Evolutionary conservation across 1,140 invertebrate species (phyloP).

Genomic region (Solenopsis invicta): DNA sequence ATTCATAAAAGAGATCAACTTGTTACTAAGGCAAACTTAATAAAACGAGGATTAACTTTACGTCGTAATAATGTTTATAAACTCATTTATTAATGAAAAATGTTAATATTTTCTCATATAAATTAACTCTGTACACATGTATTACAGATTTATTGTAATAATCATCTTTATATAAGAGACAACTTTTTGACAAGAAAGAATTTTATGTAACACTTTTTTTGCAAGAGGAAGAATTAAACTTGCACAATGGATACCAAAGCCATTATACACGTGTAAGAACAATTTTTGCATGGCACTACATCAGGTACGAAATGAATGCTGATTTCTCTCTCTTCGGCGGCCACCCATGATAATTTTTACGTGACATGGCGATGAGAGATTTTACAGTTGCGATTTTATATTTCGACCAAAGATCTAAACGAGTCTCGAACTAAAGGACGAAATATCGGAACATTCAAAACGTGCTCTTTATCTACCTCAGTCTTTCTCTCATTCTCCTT

Average conservation of each 20-base stretch:
- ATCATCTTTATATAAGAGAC: neutral
- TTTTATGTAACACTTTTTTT: too few species aligned
- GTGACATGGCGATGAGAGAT: slow-evolving; percentile 27
- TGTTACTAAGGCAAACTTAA: neutral
- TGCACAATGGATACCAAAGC: neutral
- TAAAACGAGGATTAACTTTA: neutral
- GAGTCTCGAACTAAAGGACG: neutral
- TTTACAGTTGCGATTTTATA: slow-evolving; percentile 23
- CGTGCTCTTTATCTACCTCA: neutral
- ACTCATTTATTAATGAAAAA: neutral
- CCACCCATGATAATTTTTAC: slow-evolving; percentile 29
- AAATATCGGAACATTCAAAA: slow-evolving; percentile 8
- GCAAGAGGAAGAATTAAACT: neutral
- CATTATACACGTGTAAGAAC: neutral
- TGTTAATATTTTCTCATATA: neutral
- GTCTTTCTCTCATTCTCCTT: neutral
- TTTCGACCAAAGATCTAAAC: slow-evolving; percentile 3
- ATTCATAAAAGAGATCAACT: neutral
- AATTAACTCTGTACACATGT: neutral
- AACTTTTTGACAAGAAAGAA: neutral
- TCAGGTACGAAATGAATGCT: slow-evolving; percentile 17
- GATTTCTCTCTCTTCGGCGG: slow-evolving; percentile 9
- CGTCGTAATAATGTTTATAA: neutral
- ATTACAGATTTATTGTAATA: neutral
- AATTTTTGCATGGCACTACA: slow-evolving; percentile 10